Base-by-base conservation (phyloP, 2,888 invertebrate genomes). In the Coecobrya sp. region DNA sequence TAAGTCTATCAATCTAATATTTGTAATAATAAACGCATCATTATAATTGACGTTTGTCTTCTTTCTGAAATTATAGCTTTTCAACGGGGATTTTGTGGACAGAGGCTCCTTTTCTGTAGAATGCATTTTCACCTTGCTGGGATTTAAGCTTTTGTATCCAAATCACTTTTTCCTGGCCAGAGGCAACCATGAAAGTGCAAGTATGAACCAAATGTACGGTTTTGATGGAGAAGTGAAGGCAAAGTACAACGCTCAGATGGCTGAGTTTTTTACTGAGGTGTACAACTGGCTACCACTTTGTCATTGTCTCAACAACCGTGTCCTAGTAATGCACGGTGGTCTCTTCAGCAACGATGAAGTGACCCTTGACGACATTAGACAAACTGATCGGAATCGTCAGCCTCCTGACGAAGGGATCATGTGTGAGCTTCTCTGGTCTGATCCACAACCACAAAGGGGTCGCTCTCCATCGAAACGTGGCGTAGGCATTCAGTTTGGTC, bases 171-270 rank as follows among this genome's bases (percentile, higher is more conserved):
- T 97, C 96, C 98, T 99, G 98, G 98, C 99, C 0, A 97, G 99
- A 97, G 99, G 99, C n/a, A 99, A 99, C 96, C 99, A 99, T 95
- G 99, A 99, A 96, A 99, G 99, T 95, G 97, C 98, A 73, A 99
- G 98, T 93, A 99, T 99, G 99, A 99, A 99, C 96, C 98, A 99
- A 96, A 99, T 99, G 98, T 99, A 99, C 96, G 99, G 99, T 0
- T 99, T 99, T 96, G 98, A 99, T 94, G 99, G 99, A 0, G 99
- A 99, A 96, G 99, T 99, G 0, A 98, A 98, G 95, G 97, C 98
- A 7, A 99, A 99, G 96, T 99, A 99, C 96, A 98, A 98, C 0
- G 96, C 97, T 25, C 98, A 99, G 96, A 99, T 99, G 99, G 98
- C 98, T 0, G 98, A 99, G 94, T 97, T 99, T 79, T 99, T 99